phyloP scores from a whole-genome alignment of 1,140 invertebrate genomes.

The Brachionus asplanchnoidis region DNA sequence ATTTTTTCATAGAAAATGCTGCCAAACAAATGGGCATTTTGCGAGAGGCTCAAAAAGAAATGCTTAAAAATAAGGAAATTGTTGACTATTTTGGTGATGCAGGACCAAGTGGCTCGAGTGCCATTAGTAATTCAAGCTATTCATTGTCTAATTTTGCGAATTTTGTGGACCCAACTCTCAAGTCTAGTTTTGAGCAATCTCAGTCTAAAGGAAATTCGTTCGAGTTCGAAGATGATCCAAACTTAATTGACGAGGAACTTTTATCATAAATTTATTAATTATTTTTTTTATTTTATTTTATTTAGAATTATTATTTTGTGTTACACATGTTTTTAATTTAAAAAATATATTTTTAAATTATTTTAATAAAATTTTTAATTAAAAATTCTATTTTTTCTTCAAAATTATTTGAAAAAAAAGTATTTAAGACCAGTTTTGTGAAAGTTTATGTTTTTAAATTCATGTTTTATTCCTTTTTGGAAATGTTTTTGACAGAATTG shows the following conservation, averaged over 20 bases:
- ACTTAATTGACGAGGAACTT: background rate
- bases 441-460: no score
- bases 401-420: no score
- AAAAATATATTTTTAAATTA: no score
- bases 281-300: background rate
- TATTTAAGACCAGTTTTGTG: no score
- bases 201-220: background rate
- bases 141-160: background rate
- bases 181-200: background rate
- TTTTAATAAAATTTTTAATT: no score
- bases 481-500: no score
- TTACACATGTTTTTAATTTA: no score
- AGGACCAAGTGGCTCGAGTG: background rate
- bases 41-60: background rate
- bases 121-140: background rate
- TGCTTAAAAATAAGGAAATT: constrained; percentile 27
- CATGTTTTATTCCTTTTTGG: no score
- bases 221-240: background rate
- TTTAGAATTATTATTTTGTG: no score
- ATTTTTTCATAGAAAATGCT: constrained; percentile 9
- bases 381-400: no score
- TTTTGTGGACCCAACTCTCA: background rate
- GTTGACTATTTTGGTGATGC: constrained; percentile 2
- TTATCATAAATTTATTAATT: background rate
- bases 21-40: background rate